Conservation (phyloP, 2,888 invertebrate species). For the Lasioglossum villosulum region DNA sequence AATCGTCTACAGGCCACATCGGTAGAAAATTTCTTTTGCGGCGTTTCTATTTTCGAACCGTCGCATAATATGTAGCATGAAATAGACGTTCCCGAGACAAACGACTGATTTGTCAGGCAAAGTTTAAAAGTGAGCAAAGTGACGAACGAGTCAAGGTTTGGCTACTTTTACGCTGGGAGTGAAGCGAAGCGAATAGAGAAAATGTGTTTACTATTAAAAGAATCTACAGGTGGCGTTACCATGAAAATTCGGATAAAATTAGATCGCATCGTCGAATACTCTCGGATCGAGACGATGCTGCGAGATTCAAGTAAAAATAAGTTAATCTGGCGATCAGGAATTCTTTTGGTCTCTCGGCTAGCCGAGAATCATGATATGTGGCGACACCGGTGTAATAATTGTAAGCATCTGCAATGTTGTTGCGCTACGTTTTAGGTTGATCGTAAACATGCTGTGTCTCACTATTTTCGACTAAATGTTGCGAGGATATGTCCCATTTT, state of each 20-base stretch:
- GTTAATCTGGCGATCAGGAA: background rate
- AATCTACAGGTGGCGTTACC: background rate
- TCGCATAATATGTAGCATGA: too few species aligned
- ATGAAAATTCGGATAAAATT: conserved; percentile 2
- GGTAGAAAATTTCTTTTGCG: background rate
- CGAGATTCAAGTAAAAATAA: conserved; percentile 1
- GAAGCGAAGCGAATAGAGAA: too few species aligned
- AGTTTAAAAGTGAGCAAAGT: background rate
- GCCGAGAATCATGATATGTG: background rate
- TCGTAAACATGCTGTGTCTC: background rate
- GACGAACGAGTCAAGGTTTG: background rate
- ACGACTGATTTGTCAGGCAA: background rate
- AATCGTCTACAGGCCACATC: background rate
- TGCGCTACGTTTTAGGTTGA: background rate
- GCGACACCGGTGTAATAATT: background rate
- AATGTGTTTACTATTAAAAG: background rate
- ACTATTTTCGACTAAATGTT: background rate
- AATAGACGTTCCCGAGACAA: background rate
- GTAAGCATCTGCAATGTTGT: background rate
- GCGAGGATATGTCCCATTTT: background rate
- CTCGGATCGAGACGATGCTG: background rate
- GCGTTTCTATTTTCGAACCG: background rate
- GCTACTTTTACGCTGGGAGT: background rate
- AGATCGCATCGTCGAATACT: background rate
- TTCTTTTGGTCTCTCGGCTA: background rate